Percentiles rank a stretch among this genome's conserved stretches.
Evolutionary conservation across 2,113 vertebrate species (phyloP).

Genomic region (Macquaria australasica): DNA sequence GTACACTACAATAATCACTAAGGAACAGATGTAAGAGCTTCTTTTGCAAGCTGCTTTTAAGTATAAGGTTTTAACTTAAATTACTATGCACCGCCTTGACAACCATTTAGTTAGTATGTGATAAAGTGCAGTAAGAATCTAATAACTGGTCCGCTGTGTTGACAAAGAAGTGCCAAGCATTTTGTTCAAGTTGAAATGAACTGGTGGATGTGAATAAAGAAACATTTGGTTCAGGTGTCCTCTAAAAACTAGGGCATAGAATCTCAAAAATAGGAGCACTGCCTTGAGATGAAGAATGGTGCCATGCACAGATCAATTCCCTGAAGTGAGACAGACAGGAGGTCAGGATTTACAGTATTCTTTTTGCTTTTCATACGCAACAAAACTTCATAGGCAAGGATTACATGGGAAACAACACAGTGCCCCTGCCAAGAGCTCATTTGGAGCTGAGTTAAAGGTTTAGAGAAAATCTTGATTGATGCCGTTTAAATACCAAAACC

Average conservation of each 20-base stretch:
- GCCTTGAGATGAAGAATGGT: not conserved
- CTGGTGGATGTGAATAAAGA: not conserved
- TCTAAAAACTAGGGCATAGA: not conserved
- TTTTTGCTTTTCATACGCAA: conserved; percentile 3
- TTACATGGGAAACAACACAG: not conserved
- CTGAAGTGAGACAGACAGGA: not conserved
- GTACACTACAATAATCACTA: not conserved
- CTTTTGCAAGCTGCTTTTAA: no score
- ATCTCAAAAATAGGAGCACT: not conserved
- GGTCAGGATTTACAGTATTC: conserved; percentile 10
- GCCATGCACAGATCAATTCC: conserved; percentile 8
- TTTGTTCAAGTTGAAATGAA: conserved; percentile 10
- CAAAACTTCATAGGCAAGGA: not conserved
- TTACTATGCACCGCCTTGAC: no score
- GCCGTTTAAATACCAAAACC: not conserved
- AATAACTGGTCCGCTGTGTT: not conserved
- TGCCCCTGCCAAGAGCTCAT: not conserved
- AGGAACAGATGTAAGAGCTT: not conserved
- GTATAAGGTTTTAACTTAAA: no score
- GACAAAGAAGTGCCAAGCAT: no score
- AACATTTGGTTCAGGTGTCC: not conserved
- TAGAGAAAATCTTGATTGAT: conserved; percentile 37
- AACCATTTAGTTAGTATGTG: no score
- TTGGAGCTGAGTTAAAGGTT: conserved; percentile 27
- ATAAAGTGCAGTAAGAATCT: no score